These are phyloP conservation scores for Hydrozoanthus gracilis DNA, from an alignment of 92 coral and sea anemone species.

Conservation along the genomic window DNA sequence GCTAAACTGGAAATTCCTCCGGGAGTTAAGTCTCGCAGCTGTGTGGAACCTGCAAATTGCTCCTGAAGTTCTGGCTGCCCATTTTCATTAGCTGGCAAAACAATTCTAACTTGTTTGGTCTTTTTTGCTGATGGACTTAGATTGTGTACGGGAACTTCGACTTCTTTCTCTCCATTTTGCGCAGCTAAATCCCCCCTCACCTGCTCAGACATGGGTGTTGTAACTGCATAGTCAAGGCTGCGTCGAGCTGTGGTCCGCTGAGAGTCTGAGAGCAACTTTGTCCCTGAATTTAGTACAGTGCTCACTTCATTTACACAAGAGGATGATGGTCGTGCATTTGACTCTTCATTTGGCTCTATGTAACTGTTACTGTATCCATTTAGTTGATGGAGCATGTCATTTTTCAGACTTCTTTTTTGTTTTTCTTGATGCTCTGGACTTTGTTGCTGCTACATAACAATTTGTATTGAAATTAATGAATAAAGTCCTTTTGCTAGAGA, in stretches of 20 bases:
- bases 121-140: constrained; percentile 21
- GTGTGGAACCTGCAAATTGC: background rate
- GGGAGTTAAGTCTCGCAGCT: background rate
- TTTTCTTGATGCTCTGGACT: constrained; percentile 77
- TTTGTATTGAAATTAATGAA: no score
- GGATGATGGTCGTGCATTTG: background rate
- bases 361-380: constrained; percentile 56
- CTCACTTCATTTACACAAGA: constrained; percentile 34
- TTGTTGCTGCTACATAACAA: constrained; percentile 63
- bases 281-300: constrained; percentile 44
- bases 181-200: background rate
- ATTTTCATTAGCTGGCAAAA: constrained; percentile 63
- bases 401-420: constrained; percentile 70
- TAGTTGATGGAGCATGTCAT: constrained; percentile 75
- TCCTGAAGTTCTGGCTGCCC: constrained; percentile 11
- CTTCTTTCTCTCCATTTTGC: background rate
- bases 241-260: constrained; percentile 61
- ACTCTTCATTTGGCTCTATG: background rate
- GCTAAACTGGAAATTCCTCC: background rate
- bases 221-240: constrained; percentile 73
- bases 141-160: constrained; percentile 22
- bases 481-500: no score
- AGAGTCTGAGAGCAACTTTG: constrained; percentile 25
- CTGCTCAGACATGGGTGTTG: constrained; percentile 23
- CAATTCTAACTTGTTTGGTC: constrained; percentile 76